Conservation (phyloP, 2,888 invertebrate species). For the Andricus curvator region DNA sequence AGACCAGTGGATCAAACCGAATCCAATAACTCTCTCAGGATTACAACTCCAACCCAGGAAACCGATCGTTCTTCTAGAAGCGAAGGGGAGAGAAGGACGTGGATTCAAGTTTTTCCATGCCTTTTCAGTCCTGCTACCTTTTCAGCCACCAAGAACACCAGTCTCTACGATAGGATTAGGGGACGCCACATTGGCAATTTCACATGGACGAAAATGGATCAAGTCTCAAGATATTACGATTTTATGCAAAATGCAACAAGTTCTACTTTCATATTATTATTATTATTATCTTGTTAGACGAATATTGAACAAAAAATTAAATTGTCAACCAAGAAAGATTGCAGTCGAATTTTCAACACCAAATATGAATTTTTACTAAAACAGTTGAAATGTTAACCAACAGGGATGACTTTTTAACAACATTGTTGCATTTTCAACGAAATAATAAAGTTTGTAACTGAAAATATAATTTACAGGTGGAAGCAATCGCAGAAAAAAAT, state of each 20-base stretch:
- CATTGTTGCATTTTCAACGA: no score
- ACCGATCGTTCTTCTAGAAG: constrained; percentile 58
- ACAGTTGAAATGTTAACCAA: no score
- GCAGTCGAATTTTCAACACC: no score
- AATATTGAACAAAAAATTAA: no score
- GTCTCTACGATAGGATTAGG: not conserved
- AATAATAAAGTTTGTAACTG: no score
- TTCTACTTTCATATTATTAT: not conserved
- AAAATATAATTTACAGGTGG: no score
- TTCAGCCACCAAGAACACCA: constrained; percentile 18
- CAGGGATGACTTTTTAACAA: no score
- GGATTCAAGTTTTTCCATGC: constrained; percentile 30
- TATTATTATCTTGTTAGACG: no score
- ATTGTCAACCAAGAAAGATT: no score
- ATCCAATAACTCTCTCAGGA: constrained; percentile 74
- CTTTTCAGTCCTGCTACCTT: constrained; percentile 22
- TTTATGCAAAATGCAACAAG: not conserved
- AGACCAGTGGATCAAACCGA: constrained; percentile 72
- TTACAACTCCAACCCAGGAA: constrained; percentile 67
- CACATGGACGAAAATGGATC: not conserved
- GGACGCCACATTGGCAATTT: not conserved
- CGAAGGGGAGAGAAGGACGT: constrained; percentile 17
- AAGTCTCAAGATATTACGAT: not conserved
- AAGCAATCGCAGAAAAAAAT: no score
- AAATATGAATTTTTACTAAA: no score